A percentile compares a stretch with the other conserved stretches of the same genome.
These are phyloP conservation scores for Pristiophorus japonicus DNA, from an alignment of 2,113 vertebrate genomes.

Conservation along the genomic window DNA sequence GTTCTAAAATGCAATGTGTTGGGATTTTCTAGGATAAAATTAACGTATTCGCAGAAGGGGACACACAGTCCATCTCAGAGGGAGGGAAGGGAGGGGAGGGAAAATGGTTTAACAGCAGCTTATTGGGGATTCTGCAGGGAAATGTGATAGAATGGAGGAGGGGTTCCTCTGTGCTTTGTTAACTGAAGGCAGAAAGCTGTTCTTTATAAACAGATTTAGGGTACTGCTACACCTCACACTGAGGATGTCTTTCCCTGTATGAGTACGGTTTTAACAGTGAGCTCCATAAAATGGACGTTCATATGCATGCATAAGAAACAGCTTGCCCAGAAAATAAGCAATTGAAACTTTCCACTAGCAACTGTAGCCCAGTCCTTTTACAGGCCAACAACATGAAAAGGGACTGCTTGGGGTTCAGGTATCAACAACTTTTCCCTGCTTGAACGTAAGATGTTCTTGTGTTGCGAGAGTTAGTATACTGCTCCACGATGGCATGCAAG, in stretches of 20 bases:
- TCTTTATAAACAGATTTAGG: neutral
- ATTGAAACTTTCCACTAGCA: no score
- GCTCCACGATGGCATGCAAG: no score
- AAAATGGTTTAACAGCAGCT: neutral
- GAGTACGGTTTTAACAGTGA: neutral
- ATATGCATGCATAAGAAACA: neutral
- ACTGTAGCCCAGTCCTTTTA: neutral
- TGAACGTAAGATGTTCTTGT: neutral
- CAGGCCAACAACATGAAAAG: neutral
- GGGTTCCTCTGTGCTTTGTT: neutral
- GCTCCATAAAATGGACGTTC: neutral
- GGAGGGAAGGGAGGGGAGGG: neutral
- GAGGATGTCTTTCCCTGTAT: neutral
- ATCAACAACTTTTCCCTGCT: neutral
- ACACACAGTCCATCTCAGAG: neutral
- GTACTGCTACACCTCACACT: neutral
- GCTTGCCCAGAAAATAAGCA: neutral
- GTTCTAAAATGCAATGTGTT: neutral
- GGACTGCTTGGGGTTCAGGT: neutral
- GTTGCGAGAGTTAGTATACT: neutral
- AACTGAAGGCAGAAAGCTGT: neutral
- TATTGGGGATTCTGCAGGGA: neutral
- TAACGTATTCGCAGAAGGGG: neutral
- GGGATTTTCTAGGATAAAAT: neutral
- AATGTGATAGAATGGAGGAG: neutral